Conservation (phyloP, 1,140 invertebrate species). For the Drosophila nannoptera region DNA sequence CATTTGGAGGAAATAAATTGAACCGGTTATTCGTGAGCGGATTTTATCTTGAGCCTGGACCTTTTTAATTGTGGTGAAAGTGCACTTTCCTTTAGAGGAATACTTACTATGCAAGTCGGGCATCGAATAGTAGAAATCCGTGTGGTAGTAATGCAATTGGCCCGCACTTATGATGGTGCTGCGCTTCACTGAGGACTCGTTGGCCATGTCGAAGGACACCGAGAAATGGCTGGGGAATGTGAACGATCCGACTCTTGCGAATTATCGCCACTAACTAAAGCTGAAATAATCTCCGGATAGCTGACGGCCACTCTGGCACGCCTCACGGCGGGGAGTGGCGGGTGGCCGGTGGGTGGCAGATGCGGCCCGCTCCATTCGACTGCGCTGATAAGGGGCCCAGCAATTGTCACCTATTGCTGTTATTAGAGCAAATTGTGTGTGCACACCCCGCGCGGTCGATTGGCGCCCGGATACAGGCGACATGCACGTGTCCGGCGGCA, state of each 20-base stretch:
- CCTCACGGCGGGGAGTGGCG: constrained; percentile 31
- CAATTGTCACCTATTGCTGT: constrained; percentile 44
- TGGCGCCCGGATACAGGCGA: constrained; percentile 6
- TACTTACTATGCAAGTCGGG: constrained; percentile 70
- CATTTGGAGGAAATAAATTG: no score
- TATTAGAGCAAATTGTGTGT: constrained; percentile 34
- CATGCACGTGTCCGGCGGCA: neutral
- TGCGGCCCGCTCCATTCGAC: constrained; percentile 21
- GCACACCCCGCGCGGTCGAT: constrained; percentile 41
- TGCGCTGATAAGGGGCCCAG: constrained; percentile 42
- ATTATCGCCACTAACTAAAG: constrained; percentile 48
- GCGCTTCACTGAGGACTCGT: constrained; percentile 44
- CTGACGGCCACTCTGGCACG: constrained; percentile 32
- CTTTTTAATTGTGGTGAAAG: no score
- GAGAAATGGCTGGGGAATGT: neutral
- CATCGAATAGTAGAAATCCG: constrained; percentile 76
- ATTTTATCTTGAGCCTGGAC: no score
- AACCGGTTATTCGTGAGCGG: no score
- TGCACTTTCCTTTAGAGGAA: no score
- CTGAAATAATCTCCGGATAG: constrained; percentile 21
- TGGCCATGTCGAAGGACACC: constrained; percentile 36
- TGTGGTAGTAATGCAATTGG: constrained; percentile 73
- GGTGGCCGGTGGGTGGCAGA: constrained; percentile 18
- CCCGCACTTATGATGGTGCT: constrained; percentile 47
- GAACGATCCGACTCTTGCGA: constrained; percentile 38